Conservation (phyloP, 2,113 vertebrate genomes). For the Myotis yumanensis region DNA sequence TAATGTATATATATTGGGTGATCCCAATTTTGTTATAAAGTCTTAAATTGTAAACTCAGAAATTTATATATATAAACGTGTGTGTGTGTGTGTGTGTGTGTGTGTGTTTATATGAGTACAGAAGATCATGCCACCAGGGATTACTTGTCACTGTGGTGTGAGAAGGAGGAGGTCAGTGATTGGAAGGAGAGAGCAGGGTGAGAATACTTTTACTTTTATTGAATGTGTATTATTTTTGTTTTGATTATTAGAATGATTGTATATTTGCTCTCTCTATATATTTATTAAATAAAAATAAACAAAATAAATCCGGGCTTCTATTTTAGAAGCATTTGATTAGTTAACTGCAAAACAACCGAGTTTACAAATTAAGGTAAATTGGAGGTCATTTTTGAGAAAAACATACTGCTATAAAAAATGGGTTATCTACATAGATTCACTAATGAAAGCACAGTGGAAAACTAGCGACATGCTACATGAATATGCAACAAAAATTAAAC, state of each 20-base stretch:
- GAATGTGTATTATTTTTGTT: background rate
- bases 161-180: background rate
- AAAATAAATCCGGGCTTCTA: background rate
- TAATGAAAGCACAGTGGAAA: background rate
- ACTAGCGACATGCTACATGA: background rate
- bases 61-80: background rate
- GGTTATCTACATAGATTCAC: background rate
- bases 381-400: background rate
- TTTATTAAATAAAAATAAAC: background rate
- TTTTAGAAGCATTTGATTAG: background rate
- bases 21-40: background rate
- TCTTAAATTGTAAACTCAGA: background rate
- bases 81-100: background rate
- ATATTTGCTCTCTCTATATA: background rate
- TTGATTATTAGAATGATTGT: background rate
- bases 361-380: background rate
- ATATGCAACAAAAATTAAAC: background rate
- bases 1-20: background rate
- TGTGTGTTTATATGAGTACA: background rate
- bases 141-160: background rate
- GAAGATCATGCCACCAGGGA: background rate
- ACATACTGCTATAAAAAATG: background rate
- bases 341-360: background rate
- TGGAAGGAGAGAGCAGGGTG: background rate
- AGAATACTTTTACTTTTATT: constrained; percentile 4